A percentile compares a stretch with the other conserved stretches of the same genome.
Conservation (phyloP, 23 tunicate genomes). For the Ascidia mentula region DNA sequence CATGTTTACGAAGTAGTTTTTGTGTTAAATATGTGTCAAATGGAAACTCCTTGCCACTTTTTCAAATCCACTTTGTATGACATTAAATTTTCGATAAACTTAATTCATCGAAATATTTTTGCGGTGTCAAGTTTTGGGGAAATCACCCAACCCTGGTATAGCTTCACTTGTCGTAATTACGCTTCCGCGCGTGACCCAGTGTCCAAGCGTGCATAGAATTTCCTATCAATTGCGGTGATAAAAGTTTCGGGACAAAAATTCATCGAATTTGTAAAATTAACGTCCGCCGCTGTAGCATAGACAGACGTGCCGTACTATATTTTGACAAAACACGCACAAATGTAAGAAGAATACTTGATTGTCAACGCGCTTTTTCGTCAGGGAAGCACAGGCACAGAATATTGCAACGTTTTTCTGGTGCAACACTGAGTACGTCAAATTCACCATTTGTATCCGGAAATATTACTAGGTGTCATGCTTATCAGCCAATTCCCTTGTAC, state of each 20-base stretch:
- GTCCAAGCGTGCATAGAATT: neutral
- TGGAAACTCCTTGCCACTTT: too few relatives aligned
- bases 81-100: too few relatives aligned
- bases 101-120: too few relatives aligned
- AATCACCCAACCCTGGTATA: neutral
- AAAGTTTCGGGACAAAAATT: neutral
- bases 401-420: slow-evolving; percentile 3
- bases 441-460: too few relatives aligned
- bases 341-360: neutral
- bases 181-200: too few relatives aligned
- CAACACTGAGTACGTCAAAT: neutral
- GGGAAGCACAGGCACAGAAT: neutral
- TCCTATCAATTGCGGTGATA: neutral
- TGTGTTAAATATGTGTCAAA: too few relatives aligned
- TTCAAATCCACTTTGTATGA: too few relatives aligned
- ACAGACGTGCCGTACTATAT: too few relatives aligned
- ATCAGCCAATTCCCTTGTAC: neutral
- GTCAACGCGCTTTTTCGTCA: neutral
- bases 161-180: neutral
- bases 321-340: neutral
- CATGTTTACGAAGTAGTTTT: too few relatives aligned
- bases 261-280: too few relatives aligned
- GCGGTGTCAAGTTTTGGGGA: neutral
- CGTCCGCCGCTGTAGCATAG: too few relatives aligned
- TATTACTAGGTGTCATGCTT: too few relatives aligned